Conservation (phyloP, 1,140 invertebrate genomes). For the Scaptomyza pallida region DNA sequence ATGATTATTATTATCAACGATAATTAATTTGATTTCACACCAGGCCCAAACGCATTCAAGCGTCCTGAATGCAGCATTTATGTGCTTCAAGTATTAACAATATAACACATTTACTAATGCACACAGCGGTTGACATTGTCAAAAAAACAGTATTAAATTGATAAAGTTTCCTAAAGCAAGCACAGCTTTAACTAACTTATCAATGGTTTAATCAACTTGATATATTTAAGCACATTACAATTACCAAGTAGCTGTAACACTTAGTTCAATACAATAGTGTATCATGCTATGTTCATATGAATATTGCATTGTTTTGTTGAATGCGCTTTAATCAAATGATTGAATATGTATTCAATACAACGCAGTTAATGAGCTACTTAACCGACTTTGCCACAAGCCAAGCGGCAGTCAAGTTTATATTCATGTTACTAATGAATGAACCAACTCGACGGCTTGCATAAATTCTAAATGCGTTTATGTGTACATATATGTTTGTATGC, state of each 20-base stretch:
- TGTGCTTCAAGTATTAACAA: neutral
- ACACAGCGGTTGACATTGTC: neutral
- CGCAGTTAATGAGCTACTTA: constrained; percentile 74
- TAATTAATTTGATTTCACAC: constrained; percentile 64
- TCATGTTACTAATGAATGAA: constrained; percentile 19
- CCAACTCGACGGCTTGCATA: neutral
- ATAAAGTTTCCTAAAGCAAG: neutral
- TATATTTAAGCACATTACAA: neutral
- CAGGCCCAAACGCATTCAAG: neutral
- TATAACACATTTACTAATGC: neutral
- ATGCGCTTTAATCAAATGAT: constrained; percentile 42
- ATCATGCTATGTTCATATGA: neutral
- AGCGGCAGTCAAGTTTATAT: constrained; percentile 15
- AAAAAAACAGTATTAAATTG: neutral
- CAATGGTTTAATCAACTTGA: neutral
- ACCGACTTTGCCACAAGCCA: constrained; percentile 55
- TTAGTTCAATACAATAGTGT: neutral
- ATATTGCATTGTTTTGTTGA: constrained; percentile 46
- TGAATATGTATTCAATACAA: constrained; percentile 57
- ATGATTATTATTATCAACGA: constrained; percentile 63
- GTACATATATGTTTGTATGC: neutral
- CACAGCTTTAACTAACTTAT: neutral
- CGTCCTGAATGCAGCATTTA: neutral
- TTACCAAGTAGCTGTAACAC: neutral
- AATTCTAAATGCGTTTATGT: constrained; percentile 33